Base-by-base conservation (phyloP, 37 sponge, comb jelly and placozoan species). In the Oscarella lobularis region DNA sequence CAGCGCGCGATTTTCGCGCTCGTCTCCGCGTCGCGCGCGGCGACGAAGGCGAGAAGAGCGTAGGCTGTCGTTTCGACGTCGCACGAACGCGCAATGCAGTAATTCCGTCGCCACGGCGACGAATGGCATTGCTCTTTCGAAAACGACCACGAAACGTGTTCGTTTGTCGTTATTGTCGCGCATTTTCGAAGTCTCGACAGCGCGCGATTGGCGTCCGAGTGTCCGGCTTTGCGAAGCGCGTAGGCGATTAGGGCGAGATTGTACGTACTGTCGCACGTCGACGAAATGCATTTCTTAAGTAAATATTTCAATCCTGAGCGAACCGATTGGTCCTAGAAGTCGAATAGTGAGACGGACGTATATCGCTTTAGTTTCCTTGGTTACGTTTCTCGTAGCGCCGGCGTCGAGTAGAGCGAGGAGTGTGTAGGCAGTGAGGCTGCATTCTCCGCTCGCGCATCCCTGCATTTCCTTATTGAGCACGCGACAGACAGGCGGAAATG, bases 41-140 rank as follows among this genome's bases (percentile, higher is more conserved):
- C 6, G 6, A 39, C 5, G 66, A 67, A 34, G 27, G 75, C 66
- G n/a, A 74, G 20, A 14, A 74, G n/a, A 30, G 55, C 75, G 66
- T 74, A 74, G 55, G 60, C 66, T 5, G 75, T 74, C 9, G 55
- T 5, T 34, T 74, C 75, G 75, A 74, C 29, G 29, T 74, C 66
- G 29, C 20, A 68, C 71, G 71, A 4, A 68, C 71, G 71, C 31
- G 71, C 29, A 9, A 9, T 9, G 60, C 60, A 48, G 60, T 48
- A 48, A 48, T 48, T 27, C n/a, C n/a, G n/a, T 27, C 14, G 20
- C 60, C 60, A 48, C 60, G 60, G 60, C 60, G 14, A 20, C 20
- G 60, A 27, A 20, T 48, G 9, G 60, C 60, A 20, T 48, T 20
- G 9, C 20, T 48, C 60, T 27, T 48, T 48, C 60, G 60, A 48